phyloP scores from a whole-genome alignment of 2,113 vertebrate genomes.

The Aspiorhynchus laticeps region DNA sequence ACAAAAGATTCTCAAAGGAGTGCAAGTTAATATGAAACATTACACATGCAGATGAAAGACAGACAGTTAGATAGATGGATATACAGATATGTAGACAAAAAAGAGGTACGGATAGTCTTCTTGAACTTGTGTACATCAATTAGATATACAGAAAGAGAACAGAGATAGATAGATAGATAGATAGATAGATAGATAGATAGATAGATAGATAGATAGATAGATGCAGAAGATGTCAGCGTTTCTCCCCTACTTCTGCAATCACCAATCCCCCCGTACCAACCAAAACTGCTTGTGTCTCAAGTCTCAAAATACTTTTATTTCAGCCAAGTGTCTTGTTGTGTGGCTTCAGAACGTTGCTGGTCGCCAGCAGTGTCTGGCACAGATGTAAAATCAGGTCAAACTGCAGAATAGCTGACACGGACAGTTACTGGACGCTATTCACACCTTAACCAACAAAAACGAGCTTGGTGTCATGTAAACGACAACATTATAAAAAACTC shows the following conservation, averaged over 20 bases:
- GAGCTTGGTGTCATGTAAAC: neutral
- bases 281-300: neutral
- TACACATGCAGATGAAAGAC: neutral
- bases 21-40: neutral
- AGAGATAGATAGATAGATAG: neutral
- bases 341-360: neutral
- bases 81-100: neutral
- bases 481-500: neutral
- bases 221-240: neutral
- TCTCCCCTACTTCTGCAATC: too few species aligned
- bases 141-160: neutral
- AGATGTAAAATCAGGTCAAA: constrained; percentile 21
- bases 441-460: neutral
- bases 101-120: neutral
- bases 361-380: neutral
- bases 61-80: neutral
- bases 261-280: neutral
- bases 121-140: neutral
- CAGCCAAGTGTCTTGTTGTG: neutral
- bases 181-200: neutral
- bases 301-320: neutral
- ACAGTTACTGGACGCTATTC: neutral
- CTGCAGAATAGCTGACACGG: neutral
- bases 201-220: neutral
- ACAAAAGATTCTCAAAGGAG: neutral